Percentiles rank a stretch among this genome's conserved stretches.
phyloP scores from a whole-genome alignment of 2,797 vertebrate species.

The Clarias fuscus region DNA sequence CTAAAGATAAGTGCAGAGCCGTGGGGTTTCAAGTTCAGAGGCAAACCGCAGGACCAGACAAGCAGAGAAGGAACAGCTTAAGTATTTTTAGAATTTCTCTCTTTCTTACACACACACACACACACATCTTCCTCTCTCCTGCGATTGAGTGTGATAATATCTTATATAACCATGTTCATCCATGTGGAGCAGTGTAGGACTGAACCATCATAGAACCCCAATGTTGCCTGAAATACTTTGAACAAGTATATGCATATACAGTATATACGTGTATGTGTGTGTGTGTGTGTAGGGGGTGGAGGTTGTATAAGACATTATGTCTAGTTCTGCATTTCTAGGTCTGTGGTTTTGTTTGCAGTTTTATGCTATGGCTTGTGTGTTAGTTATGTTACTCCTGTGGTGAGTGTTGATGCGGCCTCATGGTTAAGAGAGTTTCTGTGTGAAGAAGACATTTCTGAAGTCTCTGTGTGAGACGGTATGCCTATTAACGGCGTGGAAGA shows the following conservation, averaged over 20 bases:
- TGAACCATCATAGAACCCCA: background rate
- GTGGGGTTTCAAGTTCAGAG: conserved; percentile 22
- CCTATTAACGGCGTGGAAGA: background rate
- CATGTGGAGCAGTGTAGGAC: background rate
- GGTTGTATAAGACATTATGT: background rate
- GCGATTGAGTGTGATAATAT: conserved; percentile 28
- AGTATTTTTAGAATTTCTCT: conserved; percentile 17
- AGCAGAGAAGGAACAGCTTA: conserved; percentile 9
- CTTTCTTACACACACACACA: background rate
- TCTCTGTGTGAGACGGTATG: background rate
- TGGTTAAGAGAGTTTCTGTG: background rate
- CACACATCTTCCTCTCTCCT: conserved; percentile 18
- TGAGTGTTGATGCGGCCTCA: background rate
- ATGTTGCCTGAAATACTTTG: conserved; percentile 14
- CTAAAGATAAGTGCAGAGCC: conserved; percentile 31
- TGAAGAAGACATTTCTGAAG: background rate
- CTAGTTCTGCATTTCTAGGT: background rate
- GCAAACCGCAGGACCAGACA: conserved; percentile 22
- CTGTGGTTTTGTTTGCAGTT: background rate
- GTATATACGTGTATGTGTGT: background rate
- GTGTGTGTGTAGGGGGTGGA: background rate
- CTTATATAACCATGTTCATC: conserved; percentile 49
- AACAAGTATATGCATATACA: background rate
- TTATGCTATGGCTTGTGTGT: background rate
- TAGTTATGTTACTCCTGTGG: too few species aligned